Evolutionary conservation across 1,140 invertebrate genomes (phyloP), one percentile per base, ranked within the genome.

Genomic region (Listronotus bonariensis): DNA sequence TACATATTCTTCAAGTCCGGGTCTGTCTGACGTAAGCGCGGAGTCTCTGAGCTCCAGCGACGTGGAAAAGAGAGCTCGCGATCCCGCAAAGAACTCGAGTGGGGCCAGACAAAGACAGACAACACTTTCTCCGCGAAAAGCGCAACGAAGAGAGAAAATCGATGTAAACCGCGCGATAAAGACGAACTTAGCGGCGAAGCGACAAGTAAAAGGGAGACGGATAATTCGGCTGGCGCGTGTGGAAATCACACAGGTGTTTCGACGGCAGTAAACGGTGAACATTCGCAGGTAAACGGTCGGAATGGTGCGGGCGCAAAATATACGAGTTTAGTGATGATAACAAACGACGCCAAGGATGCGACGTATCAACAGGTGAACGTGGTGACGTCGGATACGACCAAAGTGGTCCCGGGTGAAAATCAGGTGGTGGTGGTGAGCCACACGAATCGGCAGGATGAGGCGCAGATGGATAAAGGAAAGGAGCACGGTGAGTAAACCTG

Each of bases 321-420:
- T 76, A 90, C 88, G 70, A 92, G 91, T 81, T 84, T 92, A 81
- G 89, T 92, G 78, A 92, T 92, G 90, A 92, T 93, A 79, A 93
- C 88, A 68, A 86, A 90, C 79, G 88, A 88, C 76, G 40, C 65
- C 15, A 57, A 68, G 60, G 57, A 72, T 45, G 36, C 18, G 7
- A 58, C 63, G 7, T 82, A 83, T 65, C 81, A 83, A 45, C 82
- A 86, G 69, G 87, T 89, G 66, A 89, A 85, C 75, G 87, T 90
- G 46, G 84, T 89, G 71, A 87, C 88, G 60, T 85, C 83, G 67
- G 88, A 89, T 74, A 89, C 87, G 69, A 90, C 88, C 68, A 88
- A 83, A 67, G 80, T 89, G 65, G 82, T 88, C 74, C 84, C 17
- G 17, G 61, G 61, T 36, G 53, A 49, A 12, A 79, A 77, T 46